phyloP scores from a whole-genome alignment of 1,140 invertebrate genomes.

The Pristionchus pacificus region DNA sequence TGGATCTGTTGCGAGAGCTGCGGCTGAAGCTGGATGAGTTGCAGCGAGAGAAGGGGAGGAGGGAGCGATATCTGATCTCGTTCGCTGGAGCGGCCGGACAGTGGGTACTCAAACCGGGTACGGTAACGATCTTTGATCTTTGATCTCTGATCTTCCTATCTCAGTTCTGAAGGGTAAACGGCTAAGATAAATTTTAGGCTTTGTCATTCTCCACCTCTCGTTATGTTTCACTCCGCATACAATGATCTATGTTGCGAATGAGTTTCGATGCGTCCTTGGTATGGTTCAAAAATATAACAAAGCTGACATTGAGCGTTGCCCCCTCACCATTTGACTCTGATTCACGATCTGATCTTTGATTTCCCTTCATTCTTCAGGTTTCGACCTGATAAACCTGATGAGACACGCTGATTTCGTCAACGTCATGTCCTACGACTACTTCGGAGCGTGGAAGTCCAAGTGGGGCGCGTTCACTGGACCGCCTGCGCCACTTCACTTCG shows the following conservation, averaged over 20 bases:
- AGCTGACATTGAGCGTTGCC: no score
- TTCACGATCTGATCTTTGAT: no score
- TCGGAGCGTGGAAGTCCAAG: constrained; percentile 43
- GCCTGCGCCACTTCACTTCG: constrained; percentile 51
- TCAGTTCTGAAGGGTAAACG: no score
- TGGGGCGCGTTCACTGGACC: constrained; percentile 54
- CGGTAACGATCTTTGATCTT: no score
- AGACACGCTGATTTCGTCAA: constrained; percentile 52
- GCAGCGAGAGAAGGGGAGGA: constrained; percentile 21
- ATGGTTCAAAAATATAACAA: no score
- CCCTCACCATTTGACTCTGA: no score
- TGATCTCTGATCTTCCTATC: no score
- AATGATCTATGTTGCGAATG: background rate
- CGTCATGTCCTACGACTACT: constrained; percentile 55
- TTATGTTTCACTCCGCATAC: no score
- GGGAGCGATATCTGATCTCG: constrained; percentile 31
- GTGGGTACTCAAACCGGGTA: constrained; percentile 54
- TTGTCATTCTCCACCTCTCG: no score
- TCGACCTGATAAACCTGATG: constrained; percentile 41
- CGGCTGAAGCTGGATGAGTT: constrained; percentile 32
- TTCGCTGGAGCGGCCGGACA: constrained; percentile 54
- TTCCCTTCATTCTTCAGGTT: constrained; percentile 7
- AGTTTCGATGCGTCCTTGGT: background rate
- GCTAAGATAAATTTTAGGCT: no score
- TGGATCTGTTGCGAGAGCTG: constrained; percentile 41